A percentile compares a stretch with the other conserved stretches of the same genome.
phyloP scores from a whole-genome alignment of 2,888 invertebrate genomes.

The Cynaeus angustus region DNA sequence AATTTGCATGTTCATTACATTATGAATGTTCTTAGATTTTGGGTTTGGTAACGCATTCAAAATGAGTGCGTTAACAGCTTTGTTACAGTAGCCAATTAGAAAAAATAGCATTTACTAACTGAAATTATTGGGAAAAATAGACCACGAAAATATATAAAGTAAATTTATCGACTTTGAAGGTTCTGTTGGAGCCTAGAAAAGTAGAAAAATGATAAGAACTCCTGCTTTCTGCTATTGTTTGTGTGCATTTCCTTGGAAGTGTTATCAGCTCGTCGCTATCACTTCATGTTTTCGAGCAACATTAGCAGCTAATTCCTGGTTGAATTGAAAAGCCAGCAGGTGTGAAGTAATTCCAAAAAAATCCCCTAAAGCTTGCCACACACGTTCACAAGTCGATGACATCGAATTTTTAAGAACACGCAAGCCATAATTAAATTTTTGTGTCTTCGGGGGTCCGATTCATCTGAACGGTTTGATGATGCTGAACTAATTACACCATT shows the following conservation, averaged over 20 bases:
- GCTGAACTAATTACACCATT: conserved; percentile 33
- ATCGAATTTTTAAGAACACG: conserved; percentile 5
- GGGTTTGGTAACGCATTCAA: too few species aligned
- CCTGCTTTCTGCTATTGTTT: background rate
- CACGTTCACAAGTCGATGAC: conserved; percentile 6
- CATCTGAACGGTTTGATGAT: conserved; percentile 1
- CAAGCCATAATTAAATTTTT: conserved; percentile 27
- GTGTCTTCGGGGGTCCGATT: conserved; percentile 19
- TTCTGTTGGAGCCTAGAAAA: too few species aligned
- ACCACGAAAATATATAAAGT: too few species aligned
- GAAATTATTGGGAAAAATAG: too few species aligned
- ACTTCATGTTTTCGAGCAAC: background rate
- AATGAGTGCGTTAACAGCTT: too few species aligned
- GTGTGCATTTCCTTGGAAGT: background rate
- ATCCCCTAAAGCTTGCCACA: background rate
- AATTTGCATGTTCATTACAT: too few species aligned
- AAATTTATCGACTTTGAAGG: too few species aligned
- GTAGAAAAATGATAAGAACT: background rate
- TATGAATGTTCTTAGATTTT: too few species aligned
- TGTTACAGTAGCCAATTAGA: too few species aligned
- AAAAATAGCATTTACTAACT: too few species aligned
- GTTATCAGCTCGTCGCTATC: background rate
- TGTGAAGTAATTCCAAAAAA: background rate
- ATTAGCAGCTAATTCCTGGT: background rate
- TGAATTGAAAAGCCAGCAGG: background rate